Percentiles rank a stretch among this genome's conserved stretches.
Evolutionary conservation across 2,888 invertebrate species (phyloP).

Genomic region (Caenorhabditis sinica): DNA sequence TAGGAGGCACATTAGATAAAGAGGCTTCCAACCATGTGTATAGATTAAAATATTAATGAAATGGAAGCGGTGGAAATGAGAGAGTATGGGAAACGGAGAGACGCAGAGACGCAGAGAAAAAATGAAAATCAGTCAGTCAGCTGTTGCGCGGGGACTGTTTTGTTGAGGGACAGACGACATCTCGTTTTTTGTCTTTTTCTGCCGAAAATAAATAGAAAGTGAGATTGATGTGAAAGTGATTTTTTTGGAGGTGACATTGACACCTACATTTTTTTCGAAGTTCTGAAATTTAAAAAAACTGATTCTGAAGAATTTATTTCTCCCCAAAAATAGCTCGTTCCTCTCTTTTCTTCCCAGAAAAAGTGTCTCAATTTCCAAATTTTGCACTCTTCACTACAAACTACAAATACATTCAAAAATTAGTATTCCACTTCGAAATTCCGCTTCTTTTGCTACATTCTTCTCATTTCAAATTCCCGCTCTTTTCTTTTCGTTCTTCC

Average conservation of each 20-base stretch:
- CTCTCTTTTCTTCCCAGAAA: too few species aligned
- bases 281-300: too few species aligned
- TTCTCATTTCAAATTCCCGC: too few species aligned
- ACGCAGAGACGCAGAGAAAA: constrained; percentile 10
- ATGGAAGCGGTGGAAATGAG: background rate
- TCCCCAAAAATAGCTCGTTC: too few species aligned
- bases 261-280: too few species aligned
- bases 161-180: background rate
- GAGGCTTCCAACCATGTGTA: background rate
- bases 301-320: too few species aligned
- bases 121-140: constrained; percentile 25
- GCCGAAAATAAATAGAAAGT: background rate
- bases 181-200: constrained; percentile 33
- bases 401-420: too few species aligned
- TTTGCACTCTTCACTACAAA: too few species aligned
- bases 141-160: constrained; percentile 22
- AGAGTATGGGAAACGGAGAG: background rate
- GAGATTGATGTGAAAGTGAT: background rate
- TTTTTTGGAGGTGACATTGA: background rate
- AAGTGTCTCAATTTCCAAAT: too few species aligned
- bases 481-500: too few species aligned
- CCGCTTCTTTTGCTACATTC: too few species aligned
- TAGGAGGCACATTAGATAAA: background rate
- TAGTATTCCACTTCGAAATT: too few species aligned
- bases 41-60: constrained; percentile 59